Base-by-base conservation (phyloP, 2,888 invertebrate species). In the Drosophila incognita region DNA sequence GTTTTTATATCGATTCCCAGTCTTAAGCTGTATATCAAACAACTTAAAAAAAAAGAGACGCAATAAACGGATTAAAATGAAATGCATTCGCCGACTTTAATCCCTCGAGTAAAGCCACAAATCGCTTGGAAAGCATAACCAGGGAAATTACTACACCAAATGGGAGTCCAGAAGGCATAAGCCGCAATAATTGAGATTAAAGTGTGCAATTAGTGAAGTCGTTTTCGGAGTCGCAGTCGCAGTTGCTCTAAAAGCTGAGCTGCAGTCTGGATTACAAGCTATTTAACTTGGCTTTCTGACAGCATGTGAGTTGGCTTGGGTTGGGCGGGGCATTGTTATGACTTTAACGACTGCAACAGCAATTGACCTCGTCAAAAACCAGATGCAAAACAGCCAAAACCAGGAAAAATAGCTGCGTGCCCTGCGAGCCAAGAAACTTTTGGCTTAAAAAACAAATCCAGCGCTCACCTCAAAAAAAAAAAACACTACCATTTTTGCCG, bases 181-280 rank as follows among this genome's bases (percentile, higher is more conserved):
- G 80, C 87, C 78, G 85, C 74, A 89, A 77, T 89, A 85, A 89
- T 84, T 87, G 87, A 68, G 87, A 78, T 82, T 77, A 89, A 89
- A 87, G 84, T 87, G 75, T 67, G 89, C 82, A 85, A 85, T 89
- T 85, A 85, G 88, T 76, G 69, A 73, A 65, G 72, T 68, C 66
- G 59, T 46, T 56, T 67, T 70, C 69, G 68, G 65, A 7, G 7
- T 68, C 65, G 60, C 51, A 58, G 69, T 71, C 67, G 67, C 69
- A 71, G 66, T 77, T 56, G 68, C 31, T 57, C 63, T 69, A 8
- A 46, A 4, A 15, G 46, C 65, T 51, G 38, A 33, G 62, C 58
- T 67, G 70, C 71, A 66, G 68, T 60, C 64, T 54, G 69, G 84
- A 84, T 83, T 83, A 74, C 76, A 77, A 64, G 79, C 85, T 79